Conservation (phyloP, 2,888 invertebrate genomes). For the Clostera curtula region DNA sequence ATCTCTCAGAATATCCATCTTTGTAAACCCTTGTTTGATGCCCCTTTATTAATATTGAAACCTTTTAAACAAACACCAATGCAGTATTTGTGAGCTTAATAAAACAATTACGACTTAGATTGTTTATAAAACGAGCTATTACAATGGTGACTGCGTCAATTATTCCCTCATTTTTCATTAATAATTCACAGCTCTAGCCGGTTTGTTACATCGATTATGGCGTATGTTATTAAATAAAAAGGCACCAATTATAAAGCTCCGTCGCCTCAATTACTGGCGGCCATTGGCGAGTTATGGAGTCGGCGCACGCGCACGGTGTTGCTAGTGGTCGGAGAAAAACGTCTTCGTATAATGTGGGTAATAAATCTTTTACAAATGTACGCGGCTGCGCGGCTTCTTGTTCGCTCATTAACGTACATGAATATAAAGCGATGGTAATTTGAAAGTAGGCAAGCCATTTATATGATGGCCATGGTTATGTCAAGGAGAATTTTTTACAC, state of each 20-base stretch:
- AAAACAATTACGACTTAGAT: too few relatives aligned
- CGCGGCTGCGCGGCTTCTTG: not conserved
- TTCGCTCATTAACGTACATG: not conserved
- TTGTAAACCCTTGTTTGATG: too few relatives aligned
- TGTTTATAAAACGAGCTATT: too few relatives aligned
- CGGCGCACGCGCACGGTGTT: conserved; percentile 24
- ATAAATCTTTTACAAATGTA: conserved; percentile 2
- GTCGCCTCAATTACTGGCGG: conserved; percentile 39
- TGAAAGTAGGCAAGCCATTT: not conserved
- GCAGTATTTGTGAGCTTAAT: too few relatives aligned
- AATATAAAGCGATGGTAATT: conserved; percentile 1
- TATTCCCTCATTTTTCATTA: conserved; percentile 21
- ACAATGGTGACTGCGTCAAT: conserved; percentile 11
- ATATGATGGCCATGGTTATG: too few relatives aligned
- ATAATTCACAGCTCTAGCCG: conserved; percentile 14
- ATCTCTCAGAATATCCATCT: too few relatives aligned
- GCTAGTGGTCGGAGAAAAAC: conserved; percentile 13
- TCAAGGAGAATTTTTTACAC: too few relatives aligned
- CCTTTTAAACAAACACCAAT: too few relatives aligned
- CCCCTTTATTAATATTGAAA: too few relatives aligned
- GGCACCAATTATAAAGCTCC: conserved; percentile 54
- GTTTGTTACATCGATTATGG: conserved; percentile 27
- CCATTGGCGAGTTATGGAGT: conserved; percentile 39
- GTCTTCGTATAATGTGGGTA: conserved; percentile 4
- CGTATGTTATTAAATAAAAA: conserved; percentile 52